These are phyloP conservation scores for Callithrix jacchus DNA, from an alignment of 2,113 vertebrate genomes.

Conservation along the genomic window DNA sequence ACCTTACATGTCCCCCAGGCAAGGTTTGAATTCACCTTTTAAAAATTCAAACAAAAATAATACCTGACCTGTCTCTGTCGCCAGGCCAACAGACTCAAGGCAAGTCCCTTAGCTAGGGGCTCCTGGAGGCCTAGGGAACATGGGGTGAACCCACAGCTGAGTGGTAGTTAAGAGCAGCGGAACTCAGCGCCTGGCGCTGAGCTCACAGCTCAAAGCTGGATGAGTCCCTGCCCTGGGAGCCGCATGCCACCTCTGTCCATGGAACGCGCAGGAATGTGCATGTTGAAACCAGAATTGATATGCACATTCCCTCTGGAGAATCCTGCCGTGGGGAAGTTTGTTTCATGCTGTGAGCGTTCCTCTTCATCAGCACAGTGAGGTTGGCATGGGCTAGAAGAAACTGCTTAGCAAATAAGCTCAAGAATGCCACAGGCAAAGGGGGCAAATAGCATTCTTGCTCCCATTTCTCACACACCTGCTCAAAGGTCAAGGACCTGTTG, in stretches of 20 bases:
- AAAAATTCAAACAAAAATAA: not conserved
- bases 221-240: not conserved
- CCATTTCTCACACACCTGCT: not conserved
- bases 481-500: not conserved
- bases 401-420: not conserved
- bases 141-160: not conserved
- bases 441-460: not conserved
- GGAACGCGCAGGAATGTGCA: accelerated
- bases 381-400: not conserved
- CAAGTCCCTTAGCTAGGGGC: not conserved
- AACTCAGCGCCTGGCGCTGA: not conserved
- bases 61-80: not conserved
- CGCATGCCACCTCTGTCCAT: accelerated
- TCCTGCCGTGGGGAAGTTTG: not conserved
- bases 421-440: too few species aligned
- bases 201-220: not conserved
- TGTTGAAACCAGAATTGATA: not conserved
- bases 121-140: too few species aligned
- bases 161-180: not conserved
- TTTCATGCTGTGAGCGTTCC: not conserved
- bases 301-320: not conserved
- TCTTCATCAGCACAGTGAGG: not conserved
- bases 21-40: not conserved
- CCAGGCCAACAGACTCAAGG: not conserved
- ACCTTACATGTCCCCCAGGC: not conserved